Conservation (phyloP, 2,888 invertebrate species). For the Caenorhabditis sp. region DNA sequence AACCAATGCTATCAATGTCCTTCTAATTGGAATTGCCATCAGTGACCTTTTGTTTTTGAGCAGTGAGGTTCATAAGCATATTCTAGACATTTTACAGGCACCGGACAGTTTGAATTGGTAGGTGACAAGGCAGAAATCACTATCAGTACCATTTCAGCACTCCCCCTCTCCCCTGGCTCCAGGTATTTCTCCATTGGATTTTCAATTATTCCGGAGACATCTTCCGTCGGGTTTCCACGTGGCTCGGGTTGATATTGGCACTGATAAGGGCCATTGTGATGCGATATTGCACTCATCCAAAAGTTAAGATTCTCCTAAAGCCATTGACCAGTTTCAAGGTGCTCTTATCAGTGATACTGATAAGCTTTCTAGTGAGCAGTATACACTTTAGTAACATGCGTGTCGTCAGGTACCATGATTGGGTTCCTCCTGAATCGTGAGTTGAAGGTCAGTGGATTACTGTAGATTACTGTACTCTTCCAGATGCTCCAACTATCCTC, state of each 20-base stretch:
- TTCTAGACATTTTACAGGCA: not conserved
- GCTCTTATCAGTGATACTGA: not conserved
- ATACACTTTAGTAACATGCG: not conserved
- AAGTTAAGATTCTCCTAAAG: not conserved
- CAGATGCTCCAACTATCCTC: not conserved
- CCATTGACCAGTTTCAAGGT: not conserved
- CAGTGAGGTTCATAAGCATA: not conserved
- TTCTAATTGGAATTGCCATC: conserved; percentile 29
- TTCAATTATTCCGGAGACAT: conserved; percentile 2
- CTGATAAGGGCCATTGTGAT: not conserved
- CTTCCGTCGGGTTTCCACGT: not conserved
- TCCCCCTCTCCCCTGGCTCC: not conserved
- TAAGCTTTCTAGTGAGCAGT: not conserved
- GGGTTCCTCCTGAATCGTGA: not conserved
- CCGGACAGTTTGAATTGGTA: not conserved
- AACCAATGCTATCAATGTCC: conserved; percentile 6
- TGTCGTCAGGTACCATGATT: not conserved
- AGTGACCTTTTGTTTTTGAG: conserved; percentile 1
- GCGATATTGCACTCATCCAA: not conserved
- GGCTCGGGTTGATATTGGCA: not conserved
- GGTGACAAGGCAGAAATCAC: not conserved
- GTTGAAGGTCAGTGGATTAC: not conserved
- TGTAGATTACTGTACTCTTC: not conserved
- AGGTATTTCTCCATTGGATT: not conserved
- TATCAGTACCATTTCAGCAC: not conserved